Conservation (phyloP, 1,140 invertebrate genomes). For the Atta cephalotes region DNA sequence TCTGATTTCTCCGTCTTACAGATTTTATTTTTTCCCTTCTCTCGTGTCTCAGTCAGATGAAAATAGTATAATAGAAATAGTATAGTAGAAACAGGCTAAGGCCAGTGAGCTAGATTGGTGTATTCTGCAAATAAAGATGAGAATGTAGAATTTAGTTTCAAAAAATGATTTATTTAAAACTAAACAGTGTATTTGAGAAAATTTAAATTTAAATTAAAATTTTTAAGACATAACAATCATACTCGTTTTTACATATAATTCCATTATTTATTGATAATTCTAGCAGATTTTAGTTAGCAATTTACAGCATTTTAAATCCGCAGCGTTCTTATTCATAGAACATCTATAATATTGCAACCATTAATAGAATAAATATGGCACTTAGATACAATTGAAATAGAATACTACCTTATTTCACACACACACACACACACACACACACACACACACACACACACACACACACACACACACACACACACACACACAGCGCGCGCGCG, state of each 20-base stretch:
- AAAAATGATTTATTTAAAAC: neutral
- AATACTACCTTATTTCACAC: neutral
- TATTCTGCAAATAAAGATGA: constrained; percentile 22
- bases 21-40: constrained; percentile 26
- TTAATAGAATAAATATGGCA: neutral
- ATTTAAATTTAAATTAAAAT: neutral
- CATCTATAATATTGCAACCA: no score
- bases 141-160: neutral
- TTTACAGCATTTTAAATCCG: no score
- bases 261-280: neutral
- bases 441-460: no score
- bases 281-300: no score
- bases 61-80: constrained; percentile 31
- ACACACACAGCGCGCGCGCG: no score
- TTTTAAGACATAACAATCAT: neutral
- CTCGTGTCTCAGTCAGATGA: neutral
- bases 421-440: no score
- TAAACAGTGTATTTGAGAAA: neutral
- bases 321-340: no score
- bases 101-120: neutral
- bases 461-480: no score
- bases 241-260: neutral
- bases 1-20: constrained; percentile 7
- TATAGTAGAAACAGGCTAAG: constrained; percentile 41
- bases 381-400: neutral